Base-by-base conservation (phyloP, 2,113 vertebrate species). In the Vulpes lagopus region DNA sequence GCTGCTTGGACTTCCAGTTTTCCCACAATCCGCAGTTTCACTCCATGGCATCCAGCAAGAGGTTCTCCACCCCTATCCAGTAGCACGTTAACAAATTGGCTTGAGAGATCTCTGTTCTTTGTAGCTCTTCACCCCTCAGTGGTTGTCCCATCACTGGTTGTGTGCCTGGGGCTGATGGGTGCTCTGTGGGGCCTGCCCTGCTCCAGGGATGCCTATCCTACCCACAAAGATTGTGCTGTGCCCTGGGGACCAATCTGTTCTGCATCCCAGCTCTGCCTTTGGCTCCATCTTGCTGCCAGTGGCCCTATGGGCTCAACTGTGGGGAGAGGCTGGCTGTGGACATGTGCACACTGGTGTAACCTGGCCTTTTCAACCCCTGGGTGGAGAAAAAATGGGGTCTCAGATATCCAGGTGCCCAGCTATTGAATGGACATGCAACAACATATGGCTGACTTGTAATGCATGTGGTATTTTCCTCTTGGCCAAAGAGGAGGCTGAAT, bases 191-290 rank as follows among this genome's bases (percentile, higher is more conserved):
- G 38, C 38, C 32, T 76, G 16, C 32, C 43, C 73, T 17, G 80
- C 53, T 35, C 5, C 0, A 0, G n/a, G 25, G 73, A 35, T 11
- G 14, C 32, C 32, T 27, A 14, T 19, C 10, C n/a, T 8, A 16
- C 12, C 6, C 15, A 19, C 0, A 0, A 9, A 38, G 55, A 74
- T 55, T 51, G 49, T 20, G 20, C 49, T 65, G 0, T 79, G 35
- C 30, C 25, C 20, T 4, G 17, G 23, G 35, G 57, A 32, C 32
- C 2, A 7, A 83, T 16, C 57, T 35, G 32, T 22, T 71, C 20
- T 25, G 60, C 4, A 16, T 10, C 22, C 32, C 17, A 55, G 51
- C 38, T 38, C 38, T 87, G 9, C 81, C 53, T 25, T 20, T 32
- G 11, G 62, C 64, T 81, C 25, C 25, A 11, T 80, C 90, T 85